These are phyloP conservation scores for Formica selysi DNA, from an alignment of 1,140 invertebrate genomes.

Conservation along the genomic window DNA sequence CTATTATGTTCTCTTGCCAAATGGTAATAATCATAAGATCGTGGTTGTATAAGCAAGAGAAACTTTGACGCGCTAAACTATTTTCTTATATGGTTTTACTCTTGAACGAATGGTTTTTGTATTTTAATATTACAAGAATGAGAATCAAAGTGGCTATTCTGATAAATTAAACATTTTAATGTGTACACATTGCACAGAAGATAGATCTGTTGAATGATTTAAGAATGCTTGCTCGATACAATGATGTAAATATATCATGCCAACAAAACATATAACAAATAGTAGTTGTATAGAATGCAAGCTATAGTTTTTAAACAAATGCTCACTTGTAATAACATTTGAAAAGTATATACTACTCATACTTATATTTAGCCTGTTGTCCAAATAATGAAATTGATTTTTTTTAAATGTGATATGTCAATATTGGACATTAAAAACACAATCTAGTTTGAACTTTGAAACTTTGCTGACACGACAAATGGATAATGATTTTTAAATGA, in stretches of 20 bases:
- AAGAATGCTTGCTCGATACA: slow-evolving; percentile 47
- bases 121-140: slow-evolving; percentile 67
- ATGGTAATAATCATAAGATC: slow-evolving; percentile 85
- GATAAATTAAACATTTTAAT: slow-evolving; percentile 53
- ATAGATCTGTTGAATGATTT: slow-evolving; percentile 58
- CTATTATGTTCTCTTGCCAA: slow-evolving; percentile 86
- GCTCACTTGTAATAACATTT: slow-evolving; percentile 61
- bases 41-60: slow-evolving; percentile 82
- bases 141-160: slow-evolving; percentile 66
- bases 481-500: no score
- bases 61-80: slow-evolving; percentile 76
- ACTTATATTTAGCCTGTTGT: slow-evolving; percentile 23
- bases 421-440: slow-evolving; percentile 12
- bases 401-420: background rate
- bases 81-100: slow-evolving; percentile 68
- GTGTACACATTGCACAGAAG: slow-evolving; percentile 55
- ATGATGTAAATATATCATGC: slow-evolving; percentile 69
- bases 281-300: slow-evolving; percentile 63
- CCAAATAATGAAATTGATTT: slow-evolving; percentile 5
- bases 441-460: slow-evolving; percentile 6
- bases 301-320: slow-evolving; percentile 58
- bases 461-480: background rate
- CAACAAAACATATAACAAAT: slow-evolving; percentile 58
- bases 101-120: slow-evolving; percentile 67
- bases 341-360: slow-evolving; percentile 47